Percentiles rank a stretch among this genome's conserved stretches.
Conservation (phyloP, 2,797 vertebrate genomes). For the Lutjanus campechanus region DNA sequence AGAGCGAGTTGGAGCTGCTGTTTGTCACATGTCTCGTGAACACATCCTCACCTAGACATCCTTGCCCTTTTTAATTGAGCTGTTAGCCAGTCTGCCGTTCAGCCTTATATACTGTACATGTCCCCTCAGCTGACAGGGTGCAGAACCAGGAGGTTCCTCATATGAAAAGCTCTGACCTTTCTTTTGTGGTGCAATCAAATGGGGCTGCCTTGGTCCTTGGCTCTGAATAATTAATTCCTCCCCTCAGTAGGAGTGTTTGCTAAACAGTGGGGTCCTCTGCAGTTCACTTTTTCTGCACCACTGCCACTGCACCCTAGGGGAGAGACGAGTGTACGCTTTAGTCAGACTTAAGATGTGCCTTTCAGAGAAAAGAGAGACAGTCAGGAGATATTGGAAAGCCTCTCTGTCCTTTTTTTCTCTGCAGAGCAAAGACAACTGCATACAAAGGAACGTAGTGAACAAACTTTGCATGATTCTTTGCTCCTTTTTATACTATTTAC, state of each 20-base stretch:
- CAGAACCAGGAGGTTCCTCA: constrained; percentile 78
- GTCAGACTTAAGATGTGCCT: constrained; percentile 81
- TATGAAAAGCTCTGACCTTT: constrained; percentile 84
- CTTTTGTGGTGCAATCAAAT: constrained; percentile 86
- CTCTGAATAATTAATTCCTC: constrained; percentile 90
- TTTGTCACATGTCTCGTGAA: constrained; percentile 53
- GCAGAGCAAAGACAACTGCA: constrained; percentile 36
- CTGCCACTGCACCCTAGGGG: constrained; percentile 84
- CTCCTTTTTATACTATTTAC: constrained; percentile 34
- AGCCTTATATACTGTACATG: constrained; percentile 56
- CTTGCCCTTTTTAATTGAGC: constrained; percentile 73
- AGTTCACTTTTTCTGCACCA: constrained; percentile 90
- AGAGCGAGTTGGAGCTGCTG: constrained; percentile 10
- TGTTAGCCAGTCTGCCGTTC: constrained; percentile 62
- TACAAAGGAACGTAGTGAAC: constrained; percentile 37
- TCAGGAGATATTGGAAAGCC: constrained; percentile 67
- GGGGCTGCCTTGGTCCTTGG: constrained; percentile 84
- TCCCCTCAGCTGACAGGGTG: constrained; percentile 66
- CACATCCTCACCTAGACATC: constrained; percentile 50
- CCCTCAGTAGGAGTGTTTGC: constrained; percentile 89
- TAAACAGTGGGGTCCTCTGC: constrained; percentile 89
- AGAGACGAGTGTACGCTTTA: constrained; percentile 81
- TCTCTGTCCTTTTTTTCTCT: constrained; percentile 40
- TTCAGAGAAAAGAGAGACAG: constrained; percentile 76
- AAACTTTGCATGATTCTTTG: constrained; percentile 58